Percentiles rank a stretch among this genome's conserved stretches.
phyloP scores from a whole-genome alignment of 2,113 vertebrate species.

The Macroglossus sobrinus region DNA sequence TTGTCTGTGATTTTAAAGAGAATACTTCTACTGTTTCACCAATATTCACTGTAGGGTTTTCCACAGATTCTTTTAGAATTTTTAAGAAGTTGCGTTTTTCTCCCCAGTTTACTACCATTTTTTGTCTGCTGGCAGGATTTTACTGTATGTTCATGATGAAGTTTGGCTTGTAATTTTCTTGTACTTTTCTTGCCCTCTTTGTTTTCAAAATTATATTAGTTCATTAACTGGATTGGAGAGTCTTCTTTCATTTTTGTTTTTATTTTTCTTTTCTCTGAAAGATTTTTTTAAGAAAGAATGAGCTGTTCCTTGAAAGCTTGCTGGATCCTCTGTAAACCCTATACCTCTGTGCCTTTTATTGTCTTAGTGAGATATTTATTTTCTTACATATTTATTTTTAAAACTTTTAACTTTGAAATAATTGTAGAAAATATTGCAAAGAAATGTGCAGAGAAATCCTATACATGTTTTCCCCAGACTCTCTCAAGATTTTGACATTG shows the following conservation, averaged over 20 bases:
- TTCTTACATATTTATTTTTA: not conserved
- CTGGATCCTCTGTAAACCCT: not conserved
- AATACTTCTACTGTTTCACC: not conserved
- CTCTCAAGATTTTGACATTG: not conserved
- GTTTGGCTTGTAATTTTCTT: not conserved
- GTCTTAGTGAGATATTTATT: not conserved
- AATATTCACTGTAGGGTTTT: not conserved
- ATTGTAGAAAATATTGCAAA: not conserved
- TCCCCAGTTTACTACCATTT: not conserved
- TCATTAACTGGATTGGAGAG: not conserved
- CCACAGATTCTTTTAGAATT: not conserved
- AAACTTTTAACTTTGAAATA: not conserved
- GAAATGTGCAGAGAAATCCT: not conserved
- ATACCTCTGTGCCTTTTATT: not conserved
- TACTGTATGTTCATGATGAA: not conserved
- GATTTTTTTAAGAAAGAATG: not conserved
- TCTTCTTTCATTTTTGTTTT: not conserved
- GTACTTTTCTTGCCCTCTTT: not conserved
- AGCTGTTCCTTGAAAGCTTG: not conserved
- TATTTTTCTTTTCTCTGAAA: not conserved
- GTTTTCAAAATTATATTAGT: not conserved
- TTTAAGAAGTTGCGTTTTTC: not conserved
- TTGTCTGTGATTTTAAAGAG: not conserved
- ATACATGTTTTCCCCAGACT: accelerated
- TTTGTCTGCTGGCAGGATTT: constrained; percentile 5